These are phyloP conservation scores for Nothura maculosa DNA, from an alignment of 2,797 vertebrate species.

Conservation along the genomic window DNA sequence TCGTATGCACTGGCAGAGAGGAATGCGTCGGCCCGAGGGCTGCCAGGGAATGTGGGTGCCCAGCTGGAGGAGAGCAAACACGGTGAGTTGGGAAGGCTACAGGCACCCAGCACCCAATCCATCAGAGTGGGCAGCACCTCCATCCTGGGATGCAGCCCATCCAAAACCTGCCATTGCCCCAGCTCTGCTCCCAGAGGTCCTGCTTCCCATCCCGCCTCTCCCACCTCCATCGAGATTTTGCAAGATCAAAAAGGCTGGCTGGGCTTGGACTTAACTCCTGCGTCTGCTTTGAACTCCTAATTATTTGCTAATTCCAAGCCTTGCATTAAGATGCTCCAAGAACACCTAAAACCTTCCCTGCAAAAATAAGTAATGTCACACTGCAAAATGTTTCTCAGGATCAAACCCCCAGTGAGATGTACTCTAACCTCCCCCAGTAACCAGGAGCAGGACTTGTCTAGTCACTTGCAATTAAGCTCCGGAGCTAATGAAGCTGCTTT, in stretches of 20 bases:
- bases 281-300: slow-evolving; percentile 52
- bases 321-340: slow-evolving; percentile 26
- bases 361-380: slow-evolving; percentile 24
- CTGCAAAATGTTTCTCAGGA: slow-evolving; percentile 30
- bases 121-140: background rate
- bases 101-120: background rate
- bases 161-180: background rate
- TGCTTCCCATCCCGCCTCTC: background rate
- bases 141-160: fast-evolving
- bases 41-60: fast-evolving
- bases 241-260: slow-evolving; percentile 43
- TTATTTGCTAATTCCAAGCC: slow-evolving; percentile 60
- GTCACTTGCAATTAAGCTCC: slow-evolving; percentile 71
- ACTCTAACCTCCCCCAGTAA: slow-evolving; percentile 53
- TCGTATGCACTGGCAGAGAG: fast-evolving
- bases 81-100: fast-evolving
- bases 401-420: slow-evolving; percentile 38
- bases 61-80: background rate
- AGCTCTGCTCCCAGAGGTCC: background rate
- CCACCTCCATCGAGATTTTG: background rate
- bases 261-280: background rate
- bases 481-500: slow-evolving; percentile 58
- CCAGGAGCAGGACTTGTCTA: slow-evolving; percentile 51
- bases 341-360: slow-evolving; percentile 54
- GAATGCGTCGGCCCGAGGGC: background rate